Evolutionary conservation across 2,797 vertebrate species (phyloP).

Genomic region (Coilia nasus): DNA sequence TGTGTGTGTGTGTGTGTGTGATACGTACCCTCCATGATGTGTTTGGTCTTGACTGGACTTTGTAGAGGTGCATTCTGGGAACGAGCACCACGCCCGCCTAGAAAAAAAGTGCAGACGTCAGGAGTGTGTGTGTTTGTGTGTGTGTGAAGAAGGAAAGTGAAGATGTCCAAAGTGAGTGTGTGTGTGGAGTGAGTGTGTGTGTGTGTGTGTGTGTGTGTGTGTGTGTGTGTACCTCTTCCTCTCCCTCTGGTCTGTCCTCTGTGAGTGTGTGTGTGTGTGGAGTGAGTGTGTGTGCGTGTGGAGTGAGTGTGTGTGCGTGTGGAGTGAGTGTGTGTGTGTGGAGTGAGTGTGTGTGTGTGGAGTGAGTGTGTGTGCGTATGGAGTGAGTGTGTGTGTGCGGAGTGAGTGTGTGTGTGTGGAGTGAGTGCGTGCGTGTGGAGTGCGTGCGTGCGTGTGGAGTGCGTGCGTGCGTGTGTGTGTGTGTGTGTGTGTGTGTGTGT

Average conservation of each 20-base stretch:
- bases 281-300: too few relatives aligned
- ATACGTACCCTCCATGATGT: constrained; percentile 73
- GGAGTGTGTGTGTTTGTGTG: too few relatives aligned
- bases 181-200: too few relatives aligned
- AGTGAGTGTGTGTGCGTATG: too few relatives aligned
- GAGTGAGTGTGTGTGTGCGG: constrained; percentile 29
- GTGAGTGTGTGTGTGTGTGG: too few relatives aligned
- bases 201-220: not conserved
- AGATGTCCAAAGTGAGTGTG: too few relatives aligned
- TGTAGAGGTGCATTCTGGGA: constrained; percentile 60
- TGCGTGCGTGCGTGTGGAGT: too few relatives aligned
- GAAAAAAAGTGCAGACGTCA: not conserved
- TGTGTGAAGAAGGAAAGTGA: too few relatives aligned
- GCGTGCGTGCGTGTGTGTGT: too few relatives aligned
- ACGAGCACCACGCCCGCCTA: constrained; percentile 65
- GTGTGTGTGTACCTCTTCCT: constrained; percentile 69
- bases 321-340: not conserved
- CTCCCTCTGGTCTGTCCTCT: constrained; percentile 79
- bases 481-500: not conserved
- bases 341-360: too few relatives aligned
- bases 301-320: too few relatives aligned
- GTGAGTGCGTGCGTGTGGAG: too few relatives aligned
- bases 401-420: not conserved
- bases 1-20: not conserved
- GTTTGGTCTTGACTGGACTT: constrained; percentile 64